Evolutionary conservation across 2,888 invertebrate genomes (phyloP).

Genomic region (Conops quadrifasciatus): DNA sequence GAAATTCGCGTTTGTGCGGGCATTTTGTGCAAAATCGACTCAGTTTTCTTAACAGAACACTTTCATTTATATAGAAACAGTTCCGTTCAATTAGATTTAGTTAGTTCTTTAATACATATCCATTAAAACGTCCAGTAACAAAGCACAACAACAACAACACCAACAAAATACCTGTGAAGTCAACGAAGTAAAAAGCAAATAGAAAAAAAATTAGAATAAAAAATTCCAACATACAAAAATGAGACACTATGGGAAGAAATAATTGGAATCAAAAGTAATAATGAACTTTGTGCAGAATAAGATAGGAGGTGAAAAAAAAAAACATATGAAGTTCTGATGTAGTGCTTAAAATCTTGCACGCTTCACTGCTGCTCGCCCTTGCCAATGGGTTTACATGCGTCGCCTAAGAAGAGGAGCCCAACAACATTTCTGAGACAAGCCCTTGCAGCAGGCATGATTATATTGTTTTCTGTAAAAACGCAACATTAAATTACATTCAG

Average conservation of each 20-base stretch:
- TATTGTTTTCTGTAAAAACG: not conserved
- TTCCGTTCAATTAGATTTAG: slow-evolving; percentile 47
- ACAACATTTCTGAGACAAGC: slow-evolving; percentile 17
- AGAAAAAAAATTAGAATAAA: slow-evolving; percentile 38
- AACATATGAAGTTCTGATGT: slow-evolving; percentile 14
- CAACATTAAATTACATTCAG: not conserved
- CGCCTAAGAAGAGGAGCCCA: not conserved
- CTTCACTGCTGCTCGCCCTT: slow-evolving; percentile 16
- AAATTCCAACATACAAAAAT: slow-evolving; percentile 45
- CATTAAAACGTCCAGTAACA: slow-evolving; percentile 48
- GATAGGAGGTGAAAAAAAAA: slow-evolving; percentile 17
- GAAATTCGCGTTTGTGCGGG: slow-evolving; percentile 39
- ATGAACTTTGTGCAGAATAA: slow-evolving; percentile 11
- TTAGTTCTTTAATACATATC: slow-evolving; percentile 47
- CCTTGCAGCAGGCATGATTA: slow-evolving; percentile 7
- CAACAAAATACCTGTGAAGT: slow-evolving; percentile 46
- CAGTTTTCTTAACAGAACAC: slow-evolving; percentile 17
- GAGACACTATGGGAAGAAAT: not conserved
- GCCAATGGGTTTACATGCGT: slow-evolving; percentile 13
- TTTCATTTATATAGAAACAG: slow-evolving; percentile 37
- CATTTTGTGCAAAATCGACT: slow-evolving; percentile 27
- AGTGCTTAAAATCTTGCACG: slow-evolving; percentile 13
- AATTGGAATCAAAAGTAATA: not conserved
- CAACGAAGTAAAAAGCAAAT: slow-evolving; percentile 37
- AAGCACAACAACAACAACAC: slow-evolving; percentile 41